Evolutionary conservation across 2,113 vertebrate genomes (phyloP).

Genomic region (Scortum barcoo): DNA sequence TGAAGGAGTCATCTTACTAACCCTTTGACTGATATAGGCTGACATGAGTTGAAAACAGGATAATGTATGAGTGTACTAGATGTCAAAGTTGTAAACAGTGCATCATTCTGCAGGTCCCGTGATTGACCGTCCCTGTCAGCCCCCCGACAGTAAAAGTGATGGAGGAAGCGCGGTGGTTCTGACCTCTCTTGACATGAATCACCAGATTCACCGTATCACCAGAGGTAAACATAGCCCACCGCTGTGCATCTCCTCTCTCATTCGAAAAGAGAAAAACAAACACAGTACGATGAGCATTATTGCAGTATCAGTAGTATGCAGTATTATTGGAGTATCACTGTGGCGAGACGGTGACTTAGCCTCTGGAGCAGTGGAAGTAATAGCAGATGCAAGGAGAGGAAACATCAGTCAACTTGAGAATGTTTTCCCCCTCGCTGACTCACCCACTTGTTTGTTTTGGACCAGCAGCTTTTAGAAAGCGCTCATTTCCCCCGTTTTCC

Average conservation of each 20-base stretch:
- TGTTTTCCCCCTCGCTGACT: constrained; percentile 68
- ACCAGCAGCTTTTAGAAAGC: constrained; percentile 38
- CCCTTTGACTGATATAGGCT: neutral
- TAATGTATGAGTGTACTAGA: constrained; percentile 23
- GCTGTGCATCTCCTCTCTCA: neutral
- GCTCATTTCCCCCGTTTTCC: constrained; percentile 22
- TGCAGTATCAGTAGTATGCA: too few species aligned
- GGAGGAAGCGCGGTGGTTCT: constrained; percentile 36
- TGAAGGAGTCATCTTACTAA: constrained; percentile 1
- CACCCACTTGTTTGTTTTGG: constrained; percentile 77
- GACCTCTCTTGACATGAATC: constrained; percentile 53
- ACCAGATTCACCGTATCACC: too few species aligned
- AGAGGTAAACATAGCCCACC: constrained; percentile 36
- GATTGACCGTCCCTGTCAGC: constrained; percentile 35
- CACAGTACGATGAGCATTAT: constrained; percentile 48
- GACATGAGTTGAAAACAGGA: constrained; percentile 15
- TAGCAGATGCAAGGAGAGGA: constrained; percentile 74
- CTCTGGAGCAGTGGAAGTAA: constrained; percentile 67
- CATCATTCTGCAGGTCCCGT: constrained; percentile 3
- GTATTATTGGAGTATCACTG: constrained; percentile 58
- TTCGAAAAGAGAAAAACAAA: constrained; percentile 3
- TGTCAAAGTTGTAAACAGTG: constrained; percentile 35
- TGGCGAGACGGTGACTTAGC: constrained; percentile 59
- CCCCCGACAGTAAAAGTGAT: constrained; percentile 46
- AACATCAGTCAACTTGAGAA: constrained; percentile 77